Evolutionary conservation across 2,888 invertebrate genomes (phyloP).

Genomic region (Leptarthrus brevirostris): DNA sequence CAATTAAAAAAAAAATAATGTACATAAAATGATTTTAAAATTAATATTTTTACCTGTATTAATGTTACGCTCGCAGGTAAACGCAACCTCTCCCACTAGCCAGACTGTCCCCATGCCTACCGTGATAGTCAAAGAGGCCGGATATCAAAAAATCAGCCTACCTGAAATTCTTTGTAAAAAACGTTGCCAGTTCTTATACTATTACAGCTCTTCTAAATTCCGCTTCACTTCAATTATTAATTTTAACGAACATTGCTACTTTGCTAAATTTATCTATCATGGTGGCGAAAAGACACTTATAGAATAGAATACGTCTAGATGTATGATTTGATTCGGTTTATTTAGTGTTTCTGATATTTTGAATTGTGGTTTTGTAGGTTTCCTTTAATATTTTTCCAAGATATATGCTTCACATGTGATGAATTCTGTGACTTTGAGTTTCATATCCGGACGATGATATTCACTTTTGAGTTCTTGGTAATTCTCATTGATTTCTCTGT

Average conservation of each 20-base stretch:
- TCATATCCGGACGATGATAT: neutral
- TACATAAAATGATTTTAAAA: too few relatives aligned
- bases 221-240: neutral
- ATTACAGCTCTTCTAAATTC: neutral
- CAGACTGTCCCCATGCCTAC: too few relatives aligned
- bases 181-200: too few relatives aligned
- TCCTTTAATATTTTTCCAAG: conserved; percentile 14
- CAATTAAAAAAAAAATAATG: too few relatives aligned
- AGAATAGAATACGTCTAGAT: conserved; percentile 25
- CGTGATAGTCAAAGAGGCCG: too few relatives aligned
- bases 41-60: too few relatives aligned
- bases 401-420: neutral
- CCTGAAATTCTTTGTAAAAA: too few relatives aligned
- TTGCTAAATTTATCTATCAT: too few relatives aligned
- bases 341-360: conserved; percentile 10
- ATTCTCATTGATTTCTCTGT: neutral
- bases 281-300: neutral
- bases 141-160: too few relatives aligned
- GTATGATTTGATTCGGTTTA: conserved; percentile 15
- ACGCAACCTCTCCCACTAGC: too few relatives aligned
- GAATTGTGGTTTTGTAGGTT: neutral
- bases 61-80: too few relatives aligned
- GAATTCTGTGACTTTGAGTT: too few relatives aligned
- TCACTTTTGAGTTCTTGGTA: neutral
- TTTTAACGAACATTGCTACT: neutral